Evolutionary conservation across 2,113 vertebrate species (phyloP).

Genomic region (Ailurus styani): DNA sequence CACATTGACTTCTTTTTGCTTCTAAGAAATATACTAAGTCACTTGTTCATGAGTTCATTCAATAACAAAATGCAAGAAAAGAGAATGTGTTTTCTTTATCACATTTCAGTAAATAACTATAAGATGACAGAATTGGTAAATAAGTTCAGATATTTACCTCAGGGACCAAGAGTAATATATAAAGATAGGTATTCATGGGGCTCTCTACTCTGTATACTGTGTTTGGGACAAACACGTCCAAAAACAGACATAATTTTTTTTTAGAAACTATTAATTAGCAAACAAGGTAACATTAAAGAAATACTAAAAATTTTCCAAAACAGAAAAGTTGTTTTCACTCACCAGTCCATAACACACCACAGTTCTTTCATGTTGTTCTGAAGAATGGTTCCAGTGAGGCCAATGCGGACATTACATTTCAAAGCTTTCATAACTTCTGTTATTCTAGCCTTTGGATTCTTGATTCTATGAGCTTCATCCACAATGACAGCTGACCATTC

Average conservation of each 20-base stretch:
- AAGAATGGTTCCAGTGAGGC: slow-evolving; percentile 96
- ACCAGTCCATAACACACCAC: slow-evolving; percentile 99
- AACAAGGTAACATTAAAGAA: not conserved
- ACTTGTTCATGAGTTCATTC: not conserved
- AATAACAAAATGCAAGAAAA: slow-evolving; percentile 24
- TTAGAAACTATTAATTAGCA: not conserved
- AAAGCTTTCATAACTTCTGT: slow-evolving; percentile 93
- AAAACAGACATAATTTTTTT: not conserved
- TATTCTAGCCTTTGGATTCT: slow-evolving; percentile 94
- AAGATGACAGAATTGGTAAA: not conserved
- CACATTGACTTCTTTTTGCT: not conserved
- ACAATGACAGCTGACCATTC: slow-evolving; percentile 94
- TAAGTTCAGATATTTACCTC: not conserved
- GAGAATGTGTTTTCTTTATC: not conserved
- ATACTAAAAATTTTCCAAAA: not conserved
- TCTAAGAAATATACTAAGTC: not conserved
- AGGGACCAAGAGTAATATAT: not conserved
- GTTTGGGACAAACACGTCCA: not conserved
- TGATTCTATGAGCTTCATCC: slow-evolving; percentile 96
- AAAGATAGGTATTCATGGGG: slow-evolving; percentile 3
- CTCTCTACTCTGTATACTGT: not conserved
- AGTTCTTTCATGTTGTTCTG: slow-evolving; percentile 97
- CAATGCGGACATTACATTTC: slow-evolving; percentile 89
- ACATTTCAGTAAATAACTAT: not conserved
- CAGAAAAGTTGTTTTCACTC: slow-evolving; percentile 27